Base-by-base conservation (phyloP, 2,113 vertebrate genomes). In the Dromiciops gliroides region DNA sequence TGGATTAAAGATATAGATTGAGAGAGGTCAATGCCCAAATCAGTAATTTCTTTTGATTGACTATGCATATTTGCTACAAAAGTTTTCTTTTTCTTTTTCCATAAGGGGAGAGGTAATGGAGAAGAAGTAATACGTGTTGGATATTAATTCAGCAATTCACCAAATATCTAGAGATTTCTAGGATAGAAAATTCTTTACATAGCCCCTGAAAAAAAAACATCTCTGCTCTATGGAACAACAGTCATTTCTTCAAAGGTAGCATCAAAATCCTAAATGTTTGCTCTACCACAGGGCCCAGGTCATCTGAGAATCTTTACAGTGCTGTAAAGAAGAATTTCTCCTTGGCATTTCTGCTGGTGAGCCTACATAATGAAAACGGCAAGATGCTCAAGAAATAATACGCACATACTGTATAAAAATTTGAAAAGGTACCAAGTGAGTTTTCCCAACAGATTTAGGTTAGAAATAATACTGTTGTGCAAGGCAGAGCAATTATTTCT, bases 401-500 rank as follows among this genome's bases (percentile, higher is more conserved):
- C 91, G 23, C 22, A 51, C 95, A 94, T 28, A 3, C 49, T 50
- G 2, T 44, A 51, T 37, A 89, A 56, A 5, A 47, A 91, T 89
- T 94, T 94, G 7, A 91, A 90, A 95, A 19, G 92, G 37, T 89
- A 75, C n/a, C 28, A 60, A 37, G 89, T 91, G 53, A 50, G n/a
- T 90, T 97, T 92, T 0, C 5, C 14, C 48, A 93, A 26, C 31
- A 89, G 95, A 24, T 4, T 56, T 88, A 12, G 8, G 7, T 48
- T 88, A 53, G 48, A 51, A 47, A 90, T 90, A 16, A 92, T 50
- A 53, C 48, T 89, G 53, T 11, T 95, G 3, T 83, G 1, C 1
- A 91, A n/a, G 89, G 48, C 49, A 94, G 10, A 12, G 4, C n/a
- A 89, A 93, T 47, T 94, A 37, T 88, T 95, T 90, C 52, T 97